Conservation (phyloP, 1,140 invertebrate genomes). For the Oryctes rhinoceros region DNA sequence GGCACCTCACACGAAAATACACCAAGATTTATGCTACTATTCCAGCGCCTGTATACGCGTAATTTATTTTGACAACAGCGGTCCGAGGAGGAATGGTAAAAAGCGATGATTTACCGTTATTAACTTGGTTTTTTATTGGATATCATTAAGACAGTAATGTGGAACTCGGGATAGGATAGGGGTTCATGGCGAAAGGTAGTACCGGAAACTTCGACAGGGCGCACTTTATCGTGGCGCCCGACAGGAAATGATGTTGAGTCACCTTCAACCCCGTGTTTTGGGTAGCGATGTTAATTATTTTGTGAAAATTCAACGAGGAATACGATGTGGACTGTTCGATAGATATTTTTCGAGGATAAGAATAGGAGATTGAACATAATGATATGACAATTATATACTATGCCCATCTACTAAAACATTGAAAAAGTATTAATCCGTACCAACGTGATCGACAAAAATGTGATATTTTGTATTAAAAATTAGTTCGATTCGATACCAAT, state of each 20-base stretch:
- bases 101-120: constrained; percentile 26
- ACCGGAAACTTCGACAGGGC: constrained; percentile 52
- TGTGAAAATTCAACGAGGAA: constrained; percentile 20
- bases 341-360: neutral
- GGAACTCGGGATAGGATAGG: neutral
- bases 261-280: constrained; percentile 41
- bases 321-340: neutral
- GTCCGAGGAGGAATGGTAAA: neutral
- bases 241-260: constrained; percentile 52
- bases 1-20: too few relatives aligned
- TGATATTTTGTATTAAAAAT: too few relatives aligned
- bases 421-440: too few relatives aligned
- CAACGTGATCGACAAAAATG: too few relatives aligned
- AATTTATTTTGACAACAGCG: neutral
- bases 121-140: constrained; percentile 35
- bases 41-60: neutral
- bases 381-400: too few relatives aligned
- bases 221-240: constrained; percentile 50
- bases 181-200: constrained; percentile 43
- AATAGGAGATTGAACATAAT: too few relatives aligned
- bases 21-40: too few relatives aligned
- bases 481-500: too few relatives aligned
- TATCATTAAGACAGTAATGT: constrained; percentile 33
- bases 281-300: constrained; percentile 23
- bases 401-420: too few relatives aligned